Percentiles rank a stretch among this genome's conserved stretches.
Conservation (phyloP, 2,113 vertebrate genomes). For the Syngnathus floridae region DNA sequence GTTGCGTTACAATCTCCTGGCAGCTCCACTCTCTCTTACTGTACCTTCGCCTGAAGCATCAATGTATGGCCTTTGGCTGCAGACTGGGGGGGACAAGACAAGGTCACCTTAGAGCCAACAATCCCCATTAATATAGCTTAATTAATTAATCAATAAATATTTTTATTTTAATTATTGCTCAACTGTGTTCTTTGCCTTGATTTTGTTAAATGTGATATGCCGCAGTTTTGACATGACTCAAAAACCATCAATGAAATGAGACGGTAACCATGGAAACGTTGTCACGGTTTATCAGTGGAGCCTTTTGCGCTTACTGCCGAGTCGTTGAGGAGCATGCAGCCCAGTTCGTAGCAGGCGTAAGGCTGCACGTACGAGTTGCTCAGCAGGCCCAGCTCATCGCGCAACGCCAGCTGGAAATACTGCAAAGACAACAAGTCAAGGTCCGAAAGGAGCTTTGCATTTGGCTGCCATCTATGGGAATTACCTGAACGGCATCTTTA, state of each 20-base stretch:
- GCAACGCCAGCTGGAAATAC: constrained; percentile 84
- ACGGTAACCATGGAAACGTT: background rate
- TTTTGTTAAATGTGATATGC: too few relatives aligned
- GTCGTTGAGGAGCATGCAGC: constrained; percentile 80
- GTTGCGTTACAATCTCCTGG: too few relatives aligned
- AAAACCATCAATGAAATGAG: too few relatives aligned
- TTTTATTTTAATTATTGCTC: too few relatives aligned
- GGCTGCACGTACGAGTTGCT: constrained; percentile 86
- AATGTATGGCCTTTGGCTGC: constrained; percentile 77
- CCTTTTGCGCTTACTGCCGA: constrained; percentile 70
- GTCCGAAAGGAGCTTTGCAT: background rate
- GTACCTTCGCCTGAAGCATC: constrained; percentile 92
- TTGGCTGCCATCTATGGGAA: background rate
- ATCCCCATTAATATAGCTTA: too few relatives aligned
- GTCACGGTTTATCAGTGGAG: background rate
- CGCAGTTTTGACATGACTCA: too few relatives aligned
- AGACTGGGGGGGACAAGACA: constrained; percentile 65
- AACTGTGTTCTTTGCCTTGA: too few relatives aligned
- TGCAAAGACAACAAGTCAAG: constrained; percentile 24
- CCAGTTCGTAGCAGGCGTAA: constrained; percentile 89
- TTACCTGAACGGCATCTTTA: constrained; percentile 85
- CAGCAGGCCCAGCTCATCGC: constrained; percentile 80
- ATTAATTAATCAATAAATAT: too few relatives aligned
- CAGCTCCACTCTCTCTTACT: background rate
- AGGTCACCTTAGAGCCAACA: background rate